A percentile compares a stretch with the other conserved stretches of the same genome.
Conservation (phyloP, 2,113 vertebrate species). For the Solea solea region DNA sequence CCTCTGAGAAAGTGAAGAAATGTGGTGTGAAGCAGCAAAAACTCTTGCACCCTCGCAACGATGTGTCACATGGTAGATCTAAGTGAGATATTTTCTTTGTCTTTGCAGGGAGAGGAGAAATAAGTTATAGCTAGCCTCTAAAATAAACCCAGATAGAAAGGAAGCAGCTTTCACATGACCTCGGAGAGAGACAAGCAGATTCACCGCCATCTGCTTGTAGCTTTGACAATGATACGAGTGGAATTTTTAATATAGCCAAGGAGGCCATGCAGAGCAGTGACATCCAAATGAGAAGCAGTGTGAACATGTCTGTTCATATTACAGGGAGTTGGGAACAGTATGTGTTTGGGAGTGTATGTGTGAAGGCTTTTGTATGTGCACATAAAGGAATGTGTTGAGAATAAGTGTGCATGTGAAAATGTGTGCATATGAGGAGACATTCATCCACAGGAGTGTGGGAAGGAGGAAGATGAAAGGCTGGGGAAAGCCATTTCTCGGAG, state of each 20-base stretch:
- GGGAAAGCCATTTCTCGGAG: constrained; percentile 37
- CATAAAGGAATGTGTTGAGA: constrained; percentile 21
- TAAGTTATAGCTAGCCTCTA: constrained; percentile 43
- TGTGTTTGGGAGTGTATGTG: constrained; percentile 42
- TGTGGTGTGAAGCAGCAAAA: constrained; percentile 60
- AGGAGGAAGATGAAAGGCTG: constrained; percentile 56
- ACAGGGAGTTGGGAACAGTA: constrained; percentile 53
- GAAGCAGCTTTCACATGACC: constrained; percentile 60
- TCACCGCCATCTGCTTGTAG: constrained; percentile 65
- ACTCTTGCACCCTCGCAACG: constrained; percentile 57
- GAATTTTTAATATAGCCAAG: constrained; percentile 72
- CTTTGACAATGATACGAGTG: constrained; percentile 70
- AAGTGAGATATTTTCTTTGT: constrained; percentile 26
- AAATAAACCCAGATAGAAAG: constrained; percentile 49
- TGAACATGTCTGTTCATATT: constrained; percentile 67
- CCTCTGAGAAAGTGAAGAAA: constrained; percentile 56
- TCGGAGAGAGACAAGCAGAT: constrained; percentile 62
- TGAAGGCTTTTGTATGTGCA: constrained; percentile 36
- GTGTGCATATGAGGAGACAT: constrained; percentile 33
- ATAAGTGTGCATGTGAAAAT: constrained; percentile 17
- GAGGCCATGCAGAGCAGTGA: constrained; percentile 57
- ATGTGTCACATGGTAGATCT: constrained; percentile 52
- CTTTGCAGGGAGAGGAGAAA: constrained; percentile 15
- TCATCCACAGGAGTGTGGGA: constrained; percentile 47
- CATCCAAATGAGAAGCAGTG: constrained; percentile 71